A percentile compares a stretch with the other conserved stretches of the same genome.
These are phyloP conservation scores for Strigamia maritima DNA, from an alignment of 2,888 invertebrate genomes.

Conservation along the genomic window DNA sequence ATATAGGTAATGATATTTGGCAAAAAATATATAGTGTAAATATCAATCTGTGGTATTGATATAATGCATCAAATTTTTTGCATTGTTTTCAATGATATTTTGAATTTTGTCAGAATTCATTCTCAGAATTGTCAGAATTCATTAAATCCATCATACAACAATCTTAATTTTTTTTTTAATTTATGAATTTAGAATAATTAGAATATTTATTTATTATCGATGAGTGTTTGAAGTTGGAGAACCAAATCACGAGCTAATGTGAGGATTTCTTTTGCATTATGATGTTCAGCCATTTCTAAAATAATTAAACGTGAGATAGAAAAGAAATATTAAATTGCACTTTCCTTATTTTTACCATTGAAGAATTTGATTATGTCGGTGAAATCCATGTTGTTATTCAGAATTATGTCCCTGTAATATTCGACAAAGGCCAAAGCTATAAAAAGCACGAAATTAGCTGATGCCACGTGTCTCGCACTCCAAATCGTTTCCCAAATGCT, in stretches of 20 bases:
- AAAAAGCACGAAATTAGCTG: constrained; percentile 87
- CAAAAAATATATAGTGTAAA: constrained; percentile 27
- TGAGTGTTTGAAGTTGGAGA: constrained; percentile 81
- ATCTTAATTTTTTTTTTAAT: neutral
- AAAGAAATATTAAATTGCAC: neutral
- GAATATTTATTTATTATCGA: constrained; percentile 72
- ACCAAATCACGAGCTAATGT: constrained; percentile 81
- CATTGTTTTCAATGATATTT: constrained; percentile 22
- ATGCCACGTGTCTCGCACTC: constrained; percentile 84
- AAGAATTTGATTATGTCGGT: constrained; percentile 98
- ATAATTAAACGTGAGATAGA: neutral
- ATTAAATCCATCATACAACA: neutral
- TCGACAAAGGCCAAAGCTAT: constrained; percentile 86
- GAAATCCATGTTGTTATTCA: constrained; percentile 95
- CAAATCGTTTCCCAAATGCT: constrained; percentile 93
- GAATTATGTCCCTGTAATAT: constrained; percentile 88
- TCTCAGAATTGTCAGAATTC: neutral
- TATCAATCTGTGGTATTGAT: constrained; percentile 22
- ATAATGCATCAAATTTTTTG: neutral
- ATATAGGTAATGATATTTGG: neutral
- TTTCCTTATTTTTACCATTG: constrained; percentile 69
- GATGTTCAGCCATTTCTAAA: constrained; percentile 94
- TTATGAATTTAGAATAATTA: neutral
- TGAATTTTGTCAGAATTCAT: neutral
- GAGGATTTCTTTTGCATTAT: constrained; percentile 78